phyloP scores from a whole-genome alignment of 1,140 invertebrate species.

The Drosophila pseudoananassae region DNA sequence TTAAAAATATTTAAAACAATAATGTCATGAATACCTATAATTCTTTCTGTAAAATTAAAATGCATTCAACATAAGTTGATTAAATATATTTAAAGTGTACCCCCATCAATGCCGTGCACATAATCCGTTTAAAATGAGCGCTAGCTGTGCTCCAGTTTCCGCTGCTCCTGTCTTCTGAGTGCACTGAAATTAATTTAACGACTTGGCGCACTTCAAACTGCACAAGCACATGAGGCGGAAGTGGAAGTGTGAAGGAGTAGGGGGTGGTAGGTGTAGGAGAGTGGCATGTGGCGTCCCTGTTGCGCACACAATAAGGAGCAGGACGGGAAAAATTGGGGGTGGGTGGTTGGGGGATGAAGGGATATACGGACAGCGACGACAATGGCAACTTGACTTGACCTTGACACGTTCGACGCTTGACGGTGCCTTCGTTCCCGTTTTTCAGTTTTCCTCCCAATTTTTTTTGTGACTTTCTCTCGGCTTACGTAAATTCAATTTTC shows the following conservation, averaged over 20 bases:
- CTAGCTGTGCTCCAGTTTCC: conserved; percentile 70
- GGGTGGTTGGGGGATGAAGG: background rate
- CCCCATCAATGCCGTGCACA: conserved; percentile 61
- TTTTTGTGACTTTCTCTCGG: conserved; percentile 65
- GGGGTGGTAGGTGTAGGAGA: background rate
- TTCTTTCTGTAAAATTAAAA: background rate
- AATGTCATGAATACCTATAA: too few species aligned
- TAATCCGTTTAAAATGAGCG: conserved; percentile 71
- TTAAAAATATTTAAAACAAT: too few species aligned
- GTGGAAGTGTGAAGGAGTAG: background rate
- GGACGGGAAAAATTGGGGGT: background rate
- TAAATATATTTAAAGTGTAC: background rate
- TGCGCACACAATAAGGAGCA: conserved; percentile 32
- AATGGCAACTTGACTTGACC: conserved; percentile 79
- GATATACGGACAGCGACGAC: conserved; percentile 45
- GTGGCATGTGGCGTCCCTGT: conserved; percentile 41
- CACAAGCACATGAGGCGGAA: conserved; percentile 32
- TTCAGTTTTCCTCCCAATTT: conserved; percentile 6
- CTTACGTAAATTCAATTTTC: conserved; percentile 80
- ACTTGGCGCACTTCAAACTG: conserved; percentile 75
- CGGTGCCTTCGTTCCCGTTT: background rate
- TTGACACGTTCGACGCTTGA: conserved; percentile 69
- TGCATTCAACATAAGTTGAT: background rate
- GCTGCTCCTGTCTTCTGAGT: conserved; percentile 63
- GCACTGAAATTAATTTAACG: conserved; percentile 82